A percentile compares a stretch with the other conserved stretches of the same genome.
Conservation (phyloP, 2,797 vertebrate species). For the Orientallactaga sibirica region DNA sequence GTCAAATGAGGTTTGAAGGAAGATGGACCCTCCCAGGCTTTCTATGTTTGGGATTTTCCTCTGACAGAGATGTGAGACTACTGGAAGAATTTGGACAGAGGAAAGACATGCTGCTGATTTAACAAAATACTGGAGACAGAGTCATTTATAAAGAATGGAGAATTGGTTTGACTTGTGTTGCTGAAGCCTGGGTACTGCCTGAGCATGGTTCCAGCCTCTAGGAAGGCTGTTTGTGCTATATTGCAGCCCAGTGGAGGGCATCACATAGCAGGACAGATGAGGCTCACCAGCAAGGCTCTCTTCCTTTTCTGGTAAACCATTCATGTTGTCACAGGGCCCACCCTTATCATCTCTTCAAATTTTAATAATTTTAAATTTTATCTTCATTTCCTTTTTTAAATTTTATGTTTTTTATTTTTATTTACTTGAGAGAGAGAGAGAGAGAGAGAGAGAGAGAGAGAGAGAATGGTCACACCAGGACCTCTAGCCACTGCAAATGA, state of each 20-base stretch:
- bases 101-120: neutral
- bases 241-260: neutral
- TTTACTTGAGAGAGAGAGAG: no score
- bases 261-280: no score
- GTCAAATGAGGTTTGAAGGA: neutral
- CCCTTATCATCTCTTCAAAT: neutral
- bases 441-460: no score
- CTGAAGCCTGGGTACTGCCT: neutral
- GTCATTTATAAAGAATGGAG: neutral
- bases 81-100: neutral
- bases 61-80: neutral
- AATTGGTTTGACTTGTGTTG: neutral
- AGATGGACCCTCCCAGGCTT: neutral
- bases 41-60: neutral
- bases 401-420: no score
- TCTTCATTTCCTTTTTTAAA: neutral
- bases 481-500: no score
- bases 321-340: neutral
- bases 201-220: neutral
- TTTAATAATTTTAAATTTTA: neutral
- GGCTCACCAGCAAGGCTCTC: neutral
- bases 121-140: neutral
- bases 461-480: no score
- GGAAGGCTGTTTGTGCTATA: rapidly evolving
- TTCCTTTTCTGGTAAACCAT: neutral